Percentiles rank a stretch among this genome's conserved stretches.
Conservation (phyloP, 2,888 invertebrate species). For the Camponotus fellah region DNA sequence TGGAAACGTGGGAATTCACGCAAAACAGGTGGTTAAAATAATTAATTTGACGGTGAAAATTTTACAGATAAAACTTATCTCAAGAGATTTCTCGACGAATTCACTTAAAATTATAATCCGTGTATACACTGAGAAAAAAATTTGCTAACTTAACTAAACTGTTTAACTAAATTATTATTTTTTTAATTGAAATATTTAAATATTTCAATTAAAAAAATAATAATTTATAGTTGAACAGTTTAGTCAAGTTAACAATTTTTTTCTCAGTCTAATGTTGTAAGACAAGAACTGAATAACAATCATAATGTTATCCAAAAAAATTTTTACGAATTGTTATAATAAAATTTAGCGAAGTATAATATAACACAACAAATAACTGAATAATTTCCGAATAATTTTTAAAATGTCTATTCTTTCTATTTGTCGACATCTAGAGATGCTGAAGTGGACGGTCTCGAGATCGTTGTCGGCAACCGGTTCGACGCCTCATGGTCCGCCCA, state of each 20-base stretch:
- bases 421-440: conserved; percentile 78
- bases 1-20: conserved; percentile 3
- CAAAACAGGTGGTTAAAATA: not conserved
- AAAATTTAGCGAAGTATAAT: not conserved
- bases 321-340: not conserved
- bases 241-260: too few relatives aligned
- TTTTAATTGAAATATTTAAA: too few relatives aligned
- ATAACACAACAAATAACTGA: not conserved
- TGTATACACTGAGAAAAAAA: too few relatives aligned
- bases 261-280: not conserved
- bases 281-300: not conserved
- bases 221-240: too few relatives aligned
- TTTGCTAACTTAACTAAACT: too few relatives aligned
- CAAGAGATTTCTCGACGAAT: not conserved
- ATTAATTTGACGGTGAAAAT: not conserved
- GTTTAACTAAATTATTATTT: too few relatives aligned
- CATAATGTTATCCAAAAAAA: not conserved
- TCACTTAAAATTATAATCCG: not conserved
- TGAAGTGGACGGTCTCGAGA: conserved; percentile 85
- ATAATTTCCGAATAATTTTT: not conserved
- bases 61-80: not conserved
- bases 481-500: conserved; percentile 82
- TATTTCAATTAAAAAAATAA: too few relatives aligned
- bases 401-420: conserved; percentile 37
- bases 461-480: conserved; percentile 83